Percentiles rank a stretch among this genome's conserved stretches.
phyloP scores from a whole-genome alignment of 2,797 vertebrate genomes.

The Acanthornis magna region DNA sequence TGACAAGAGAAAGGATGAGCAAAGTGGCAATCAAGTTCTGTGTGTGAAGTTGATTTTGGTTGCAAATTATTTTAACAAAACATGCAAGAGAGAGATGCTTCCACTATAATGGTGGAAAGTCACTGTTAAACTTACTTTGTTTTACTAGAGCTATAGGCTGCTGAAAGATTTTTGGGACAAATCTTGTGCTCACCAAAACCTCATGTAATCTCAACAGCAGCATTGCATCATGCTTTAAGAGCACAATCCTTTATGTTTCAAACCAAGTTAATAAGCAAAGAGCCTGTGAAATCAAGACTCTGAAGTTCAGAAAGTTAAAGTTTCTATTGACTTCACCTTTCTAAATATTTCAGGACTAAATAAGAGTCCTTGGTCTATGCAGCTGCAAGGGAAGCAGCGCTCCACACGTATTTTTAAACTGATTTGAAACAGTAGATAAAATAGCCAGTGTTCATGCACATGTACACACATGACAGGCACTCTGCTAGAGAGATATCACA shows the following conservation, averaged over 20 bases:
- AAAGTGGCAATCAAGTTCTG: not conserved
- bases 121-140: not conserved
- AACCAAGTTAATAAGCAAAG: not conserved
- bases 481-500: not conserved
- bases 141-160: not conserved
- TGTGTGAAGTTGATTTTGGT: not conserved
- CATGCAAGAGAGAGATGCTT: not conserved
- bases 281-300: not conserved
- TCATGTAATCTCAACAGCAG: not conserved
- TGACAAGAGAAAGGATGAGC: not conserved
- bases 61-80: not conserved
- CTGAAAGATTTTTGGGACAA: not conserved
- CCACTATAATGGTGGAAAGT: not conserved
- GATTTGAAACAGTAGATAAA: not conserved
- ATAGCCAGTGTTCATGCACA: not conserved
- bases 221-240: not conserved
- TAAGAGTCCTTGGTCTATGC: not conserved
- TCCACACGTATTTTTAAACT: not conserved
- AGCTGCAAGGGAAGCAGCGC: not conserved
- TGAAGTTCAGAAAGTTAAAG: not conserved
- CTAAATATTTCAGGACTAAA: not conserved
- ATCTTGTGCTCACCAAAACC: not conserved
- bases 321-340: not conserved
- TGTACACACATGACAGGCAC: rapidly evolving
- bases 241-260: not conserved